These are phyloP conservation scores for Heterodera schachtii DNA, from an alignment of 1,140 invertebrate species.

Conservation along the genomic window DNA sequence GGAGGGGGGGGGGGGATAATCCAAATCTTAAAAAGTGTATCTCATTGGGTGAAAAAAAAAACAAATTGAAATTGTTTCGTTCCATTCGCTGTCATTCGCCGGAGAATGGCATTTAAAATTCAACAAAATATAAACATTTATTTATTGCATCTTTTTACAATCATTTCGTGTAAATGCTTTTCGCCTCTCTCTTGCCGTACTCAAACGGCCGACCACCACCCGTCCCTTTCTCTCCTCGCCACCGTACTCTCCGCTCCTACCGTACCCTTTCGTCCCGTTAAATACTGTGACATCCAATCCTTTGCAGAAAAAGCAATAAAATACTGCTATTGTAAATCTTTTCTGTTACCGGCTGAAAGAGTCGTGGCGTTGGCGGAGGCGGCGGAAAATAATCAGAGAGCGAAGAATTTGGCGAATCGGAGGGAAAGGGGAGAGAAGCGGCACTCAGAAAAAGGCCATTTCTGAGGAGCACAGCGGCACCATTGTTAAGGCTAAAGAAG, in stretches of 20 bases:
- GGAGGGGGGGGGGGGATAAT: no score
- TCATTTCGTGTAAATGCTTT: background rate
- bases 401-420: conserved; percentile 11
- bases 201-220: background rate
- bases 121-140: background rate
- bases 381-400: conserved; percentile 19
- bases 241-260: background rate
- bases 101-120: no score
- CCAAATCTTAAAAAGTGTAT: no score
- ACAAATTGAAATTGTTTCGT: no score
- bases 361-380: background rate
- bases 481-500: no score
- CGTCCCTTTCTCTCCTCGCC: background rate
- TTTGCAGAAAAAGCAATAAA: background rate
- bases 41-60: no score
- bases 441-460: background rate
- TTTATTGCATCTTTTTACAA: no score
- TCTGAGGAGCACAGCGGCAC: background rate
- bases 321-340: background rate
- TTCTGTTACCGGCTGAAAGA: background rate
- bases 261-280: background rate
- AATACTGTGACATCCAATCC: background rate
- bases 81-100: no score
- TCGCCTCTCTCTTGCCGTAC: background rate
- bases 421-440: background rate